Conservation (phyloP, 2,888 invertebrate genomes). For the Sthenelais limicola region DNA sequence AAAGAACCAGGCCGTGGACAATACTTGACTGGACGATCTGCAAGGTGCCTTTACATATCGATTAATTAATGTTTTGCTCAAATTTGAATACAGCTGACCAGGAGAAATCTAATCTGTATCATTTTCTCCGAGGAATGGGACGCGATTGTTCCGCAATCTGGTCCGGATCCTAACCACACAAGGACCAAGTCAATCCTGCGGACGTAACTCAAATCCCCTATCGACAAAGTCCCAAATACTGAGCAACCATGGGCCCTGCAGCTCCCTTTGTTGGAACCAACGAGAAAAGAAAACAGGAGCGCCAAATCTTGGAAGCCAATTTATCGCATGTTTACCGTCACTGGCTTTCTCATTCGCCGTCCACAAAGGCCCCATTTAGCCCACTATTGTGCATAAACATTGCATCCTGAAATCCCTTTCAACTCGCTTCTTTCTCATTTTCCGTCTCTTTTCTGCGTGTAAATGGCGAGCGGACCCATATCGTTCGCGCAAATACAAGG, state of each 20-base stretch:
- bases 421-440: constrained; percentile 31
- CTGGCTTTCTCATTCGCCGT: constrained; percentile 10
- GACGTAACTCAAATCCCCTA: constrained; percentile 24
- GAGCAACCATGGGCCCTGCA: constrained; percentile 24
- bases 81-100: no score
- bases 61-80: no score
- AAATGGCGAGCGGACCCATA: constrained; percentile 16
- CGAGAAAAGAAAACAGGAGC: constrained; percentile 21
- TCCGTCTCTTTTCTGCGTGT: constrained; percentile 16
- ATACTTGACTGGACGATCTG: no score
- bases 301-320: constrained; percentile 34
- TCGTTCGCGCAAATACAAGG: constrained; percentile 29
- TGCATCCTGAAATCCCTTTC: constrained; percentile 31
- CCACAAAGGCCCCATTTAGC: constrained; percentile 27
- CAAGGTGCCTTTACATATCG: no score
- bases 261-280: not conserved
- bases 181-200: constrained; percentile 27
- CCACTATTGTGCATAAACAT: constrained; percentile 36
- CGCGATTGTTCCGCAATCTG: no score
- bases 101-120: no score
- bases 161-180: no score
- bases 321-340: constrained; percentile 23
- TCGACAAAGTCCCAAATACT: constrained; percentile 34
- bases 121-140: no score
- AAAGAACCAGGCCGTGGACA: no score